phyloP scores from a whole-genome alignment of 2,888 invertebrate genomes.

The Teinopalpus imperialis region DNA sequence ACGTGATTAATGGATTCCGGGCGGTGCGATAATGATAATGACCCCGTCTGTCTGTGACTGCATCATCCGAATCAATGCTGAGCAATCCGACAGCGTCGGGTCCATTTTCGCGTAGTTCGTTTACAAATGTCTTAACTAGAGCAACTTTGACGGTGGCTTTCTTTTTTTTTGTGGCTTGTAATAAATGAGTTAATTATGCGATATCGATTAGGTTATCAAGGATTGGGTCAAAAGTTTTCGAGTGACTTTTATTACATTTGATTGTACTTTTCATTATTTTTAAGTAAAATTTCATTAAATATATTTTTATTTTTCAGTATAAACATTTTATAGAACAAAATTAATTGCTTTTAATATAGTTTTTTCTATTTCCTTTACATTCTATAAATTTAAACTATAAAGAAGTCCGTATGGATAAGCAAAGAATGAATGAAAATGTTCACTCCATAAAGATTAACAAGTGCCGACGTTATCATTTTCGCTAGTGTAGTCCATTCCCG shows the following conservation, averaged over 20 bases:
- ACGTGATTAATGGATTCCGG: slow-evolving; percentile 78
- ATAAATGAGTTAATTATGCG: slow-evolving; percentile 28
- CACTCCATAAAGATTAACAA: neutral
- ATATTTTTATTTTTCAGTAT: too few relatives aligned
- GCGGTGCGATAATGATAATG: slow-evolving; percentile 75
- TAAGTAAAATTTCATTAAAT: too few relatives aligned
- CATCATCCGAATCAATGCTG: slow-evolving; percentile 71
- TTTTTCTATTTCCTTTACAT: too few relatives aligned
- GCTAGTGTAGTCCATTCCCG: slow-evolving; percentile 48
- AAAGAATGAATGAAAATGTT: neutral
- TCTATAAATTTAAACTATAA: too few relatives aligned
- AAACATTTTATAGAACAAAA: too few relatives aligned
- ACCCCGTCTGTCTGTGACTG: slow-evolving; percentile 62
- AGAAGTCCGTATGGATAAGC: too few relatives aligned
- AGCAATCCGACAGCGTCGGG: slow-evolving; percentile 40
- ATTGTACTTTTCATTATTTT: too few relatives aligned
- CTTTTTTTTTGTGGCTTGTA: slow-evolving; percentile 32
- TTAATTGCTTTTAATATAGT: too few relatives aligned
- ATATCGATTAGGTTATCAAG: neutral
- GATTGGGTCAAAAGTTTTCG: neutral
- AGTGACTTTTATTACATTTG: too few relatives aligned
- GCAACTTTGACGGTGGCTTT: slow-evolving; percentile 26
- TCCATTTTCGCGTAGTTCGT: slow-evolving; percentile 59
- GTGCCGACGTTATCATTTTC: slow-evolving; percentile 17
- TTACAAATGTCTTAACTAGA: slow-evolving; percentile 44